phyloP scores from a whole-genome alignment of 2,888 invertebrate species.

The Agrotis ipsilon region DNA sequence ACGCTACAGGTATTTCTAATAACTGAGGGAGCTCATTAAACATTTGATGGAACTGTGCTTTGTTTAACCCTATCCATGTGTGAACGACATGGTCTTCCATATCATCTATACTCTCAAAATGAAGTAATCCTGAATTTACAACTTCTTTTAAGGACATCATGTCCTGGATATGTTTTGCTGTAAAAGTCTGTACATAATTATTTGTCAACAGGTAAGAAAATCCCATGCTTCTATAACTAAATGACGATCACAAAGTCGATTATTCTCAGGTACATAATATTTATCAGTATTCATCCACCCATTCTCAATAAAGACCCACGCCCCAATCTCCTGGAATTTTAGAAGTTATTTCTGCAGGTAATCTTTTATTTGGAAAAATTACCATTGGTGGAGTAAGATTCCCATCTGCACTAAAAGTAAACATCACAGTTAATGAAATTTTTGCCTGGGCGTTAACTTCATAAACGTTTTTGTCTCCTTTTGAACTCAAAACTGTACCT shows the following conservation, averaged over 20 bases:
- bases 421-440: too few species aligned
- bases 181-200: conserved; percentile 16
- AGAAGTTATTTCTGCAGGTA: too few species aligned
- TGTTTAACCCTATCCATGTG: background rate
- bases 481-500: too few species aligned
- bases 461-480: too few species aligned
- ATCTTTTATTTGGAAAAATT: too few species aligned
- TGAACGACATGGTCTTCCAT: background rate
- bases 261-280: conserved; percentile 20
- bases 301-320: too few species aligned
- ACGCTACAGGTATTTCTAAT: conserved; percentile 5
- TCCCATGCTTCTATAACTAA: conserved; percentile 11
- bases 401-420: too few species aligned
- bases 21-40: background rate
- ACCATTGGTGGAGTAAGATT: too few species aligned
- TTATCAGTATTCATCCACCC: too few species aligned
- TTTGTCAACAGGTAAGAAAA: background rate
- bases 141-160: conserved; percentile 19
- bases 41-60: background rate
- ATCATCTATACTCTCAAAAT: background rate
- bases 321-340: too few species aligned
- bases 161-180: conserved; percentile 19
- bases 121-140: background rate
- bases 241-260: conserved; percentile 12
- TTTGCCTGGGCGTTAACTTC: too few species aligned